A percentile compares a stretch with the other conserved stretches of the same genome.
Evolutionary conservation across 2,113 vertebrate genomes (phyloP).

Genomic region (Puffinus mauretanicus): DNA sequence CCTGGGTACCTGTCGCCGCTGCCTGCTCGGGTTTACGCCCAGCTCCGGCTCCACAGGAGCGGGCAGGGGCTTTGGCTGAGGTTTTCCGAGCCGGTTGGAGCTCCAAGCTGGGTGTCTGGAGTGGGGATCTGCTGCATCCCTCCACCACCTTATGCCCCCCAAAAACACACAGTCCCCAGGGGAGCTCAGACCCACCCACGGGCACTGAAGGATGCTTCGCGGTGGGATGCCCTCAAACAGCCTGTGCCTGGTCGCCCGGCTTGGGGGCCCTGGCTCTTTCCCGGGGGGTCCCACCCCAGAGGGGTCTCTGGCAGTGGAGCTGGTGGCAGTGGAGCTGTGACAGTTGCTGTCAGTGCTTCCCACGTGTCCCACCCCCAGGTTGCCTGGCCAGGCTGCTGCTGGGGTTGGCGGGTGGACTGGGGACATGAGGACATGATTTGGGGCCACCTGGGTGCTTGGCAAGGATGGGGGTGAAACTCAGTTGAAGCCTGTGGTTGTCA

Average conservation of each 20-base stretch:
- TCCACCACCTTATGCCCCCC: neutral
- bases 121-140: neutral
- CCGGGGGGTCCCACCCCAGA: neutral
- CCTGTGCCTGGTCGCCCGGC: neutral
- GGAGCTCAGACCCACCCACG: neutral
- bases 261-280: neutral
- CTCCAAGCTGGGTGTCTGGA: neutral
- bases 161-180: neutral
- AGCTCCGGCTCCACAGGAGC: neutral
- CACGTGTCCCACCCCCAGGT: neutral
- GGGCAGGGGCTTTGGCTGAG: neutral
- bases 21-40: neutral
- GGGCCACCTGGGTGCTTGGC: neutral
- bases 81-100: neutral
- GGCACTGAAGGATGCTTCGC: neutral
- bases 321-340: neutral
- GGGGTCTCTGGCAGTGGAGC: neutral
- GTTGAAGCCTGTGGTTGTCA: neutral
- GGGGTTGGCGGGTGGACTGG: neutral
- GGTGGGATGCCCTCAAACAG: no score
- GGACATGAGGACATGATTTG: neutral
- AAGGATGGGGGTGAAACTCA: neutral
- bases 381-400: neutral
- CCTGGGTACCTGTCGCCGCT: neutral
- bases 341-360: rapidly evolving